Evolutionary conservation across 2,113 vertebrate species (phyloP), one percentile per base, ranked within the genome.

Genomic region (Leptodactylus fuscus): DNA sequence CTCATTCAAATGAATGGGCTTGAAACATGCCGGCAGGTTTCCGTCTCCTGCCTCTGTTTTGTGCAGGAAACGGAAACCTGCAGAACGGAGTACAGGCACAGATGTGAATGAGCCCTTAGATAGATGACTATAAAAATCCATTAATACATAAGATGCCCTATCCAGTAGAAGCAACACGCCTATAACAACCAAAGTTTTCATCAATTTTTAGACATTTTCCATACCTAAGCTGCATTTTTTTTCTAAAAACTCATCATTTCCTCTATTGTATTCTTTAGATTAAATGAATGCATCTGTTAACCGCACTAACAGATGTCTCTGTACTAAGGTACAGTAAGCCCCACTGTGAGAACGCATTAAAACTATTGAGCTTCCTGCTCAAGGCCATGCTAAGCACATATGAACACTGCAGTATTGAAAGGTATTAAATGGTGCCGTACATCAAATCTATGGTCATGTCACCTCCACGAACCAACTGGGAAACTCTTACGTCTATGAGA

Each of bases 331-430:
- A 85, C 75, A 85, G 83, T 85, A 46, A 58, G 38, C 62, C 83
- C 76, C 60, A 71, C 83, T 80, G 83, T 85, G 76, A 85, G 65
- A 85, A 60, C 16, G 32, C 83, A 85, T 85, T 85, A 80, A 80
- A 80, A 85, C 76, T 53, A 85, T 80, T 51, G 62, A 70, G 83
- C 76, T 80, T 69, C 83, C 76, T 41, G 83, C 76, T 85, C 75
- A 85, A 80, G 83, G 76, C 83, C 83, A 85, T 80, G 75, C 65
- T 46, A 85, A 70, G 75, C 83, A 80, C 83, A 85, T 85, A 70
- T 73, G 65, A 80, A 55, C 62, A 13, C 34, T 41, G 83, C 83
- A 85, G 83, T 70, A 71, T 55, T 80, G 76, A 79, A 85, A 80
- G 75, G 62, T 80, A 71, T 78, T 85, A 85, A 85, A 85, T 85